Evolutionary conservation across 2,797 vertebrate species (phyloP).

Genomic region (Phoeniculus purpureus): DNA sequence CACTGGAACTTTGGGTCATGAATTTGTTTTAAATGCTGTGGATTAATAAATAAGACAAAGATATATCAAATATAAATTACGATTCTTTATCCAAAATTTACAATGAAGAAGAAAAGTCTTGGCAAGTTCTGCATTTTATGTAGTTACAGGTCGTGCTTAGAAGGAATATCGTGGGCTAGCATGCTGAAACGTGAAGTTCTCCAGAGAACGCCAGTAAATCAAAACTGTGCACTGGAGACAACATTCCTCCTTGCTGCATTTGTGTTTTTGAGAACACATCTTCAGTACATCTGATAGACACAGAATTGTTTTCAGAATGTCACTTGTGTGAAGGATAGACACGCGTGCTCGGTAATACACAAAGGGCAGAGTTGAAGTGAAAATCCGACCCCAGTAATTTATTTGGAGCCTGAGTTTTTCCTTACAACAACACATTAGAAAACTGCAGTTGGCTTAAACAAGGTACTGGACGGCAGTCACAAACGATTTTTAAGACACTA

Average conservation of each 20-base stretch:
- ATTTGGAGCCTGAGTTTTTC: neutral
- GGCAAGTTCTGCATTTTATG: neutral
- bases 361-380: neutral
- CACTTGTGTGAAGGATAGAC: neutral
- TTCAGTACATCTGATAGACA: neutral
- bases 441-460: neutral
- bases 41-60: conserved; percentile 41
- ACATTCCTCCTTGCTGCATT: neutral
- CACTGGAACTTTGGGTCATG: conserved; percentile 18
- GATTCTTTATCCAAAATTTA: conserved; percentile 36
- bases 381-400: neutral
- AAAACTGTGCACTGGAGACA: neutral
- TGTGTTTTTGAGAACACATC: neutral
- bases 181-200: neutral
- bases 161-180: neutral
- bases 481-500: neutral
- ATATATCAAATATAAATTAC: neutral
- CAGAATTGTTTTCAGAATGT: conserved; percentile 8
- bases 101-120: neutral
- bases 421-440: neutral
- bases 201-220: neutral
- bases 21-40: neutral
- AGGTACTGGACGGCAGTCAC: neutral
- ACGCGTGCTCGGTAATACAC: accelerated
- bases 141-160: neutral